Evolutionary conservation across 2,113 vertebrate species (phyloP).

Genomic region (Trachemys scripta): DNA sequence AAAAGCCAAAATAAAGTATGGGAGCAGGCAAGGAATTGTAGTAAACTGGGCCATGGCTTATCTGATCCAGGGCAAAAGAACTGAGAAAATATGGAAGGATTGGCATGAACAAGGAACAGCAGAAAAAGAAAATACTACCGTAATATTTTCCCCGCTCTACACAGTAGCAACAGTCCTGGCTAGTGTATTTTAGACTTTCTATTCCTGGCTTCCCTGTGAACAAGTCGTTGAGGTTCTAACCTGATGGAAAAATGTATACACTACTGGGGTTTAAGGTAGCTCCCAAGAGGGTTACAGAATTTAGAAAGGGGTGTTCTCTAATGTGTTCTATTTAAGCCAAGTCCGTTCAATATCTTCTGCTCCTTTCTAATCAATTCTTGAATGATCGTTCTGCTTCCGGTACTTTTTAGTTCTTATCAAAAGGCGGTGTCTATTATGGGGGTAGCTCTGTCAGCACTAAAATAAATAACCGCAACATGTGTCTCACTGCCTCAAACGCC

Average conservation of each 20-base stretch:
- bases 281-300: background rate
- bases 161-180: background rate
- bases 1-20: background rate
- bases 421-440: background rate
- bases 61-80: background rate
- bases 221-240: background rate
- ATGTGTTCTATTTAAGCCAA: background rate
- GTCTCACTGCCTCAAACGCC: background rate
- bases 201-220: background rate
- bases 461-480: background rate
- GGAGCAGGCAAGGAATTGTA: background rate
- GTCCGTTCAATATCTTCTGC: background rate
- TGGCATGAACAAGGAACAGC: background rate
- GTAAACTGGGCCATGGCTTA: background rate
- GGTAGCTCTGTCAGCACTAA: background rate
- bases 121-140: background rate
- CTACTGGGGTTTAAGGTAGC: background rate
- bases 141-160: background rate
- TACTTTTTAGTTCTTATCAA: accelerated
- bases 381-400: accelerated
- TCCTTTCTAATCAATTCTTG: background rate
- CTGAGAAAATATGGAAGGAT: background rate
- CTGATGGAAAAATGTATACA: background rate
- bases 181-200: background rate
- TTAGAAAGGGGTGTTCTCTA: background rate